These are phyloP conservation scores for Epinotia bilunana DNA, from an alignment of 2,888 invertebrate species.

Conservation along the genomic window DNA sequence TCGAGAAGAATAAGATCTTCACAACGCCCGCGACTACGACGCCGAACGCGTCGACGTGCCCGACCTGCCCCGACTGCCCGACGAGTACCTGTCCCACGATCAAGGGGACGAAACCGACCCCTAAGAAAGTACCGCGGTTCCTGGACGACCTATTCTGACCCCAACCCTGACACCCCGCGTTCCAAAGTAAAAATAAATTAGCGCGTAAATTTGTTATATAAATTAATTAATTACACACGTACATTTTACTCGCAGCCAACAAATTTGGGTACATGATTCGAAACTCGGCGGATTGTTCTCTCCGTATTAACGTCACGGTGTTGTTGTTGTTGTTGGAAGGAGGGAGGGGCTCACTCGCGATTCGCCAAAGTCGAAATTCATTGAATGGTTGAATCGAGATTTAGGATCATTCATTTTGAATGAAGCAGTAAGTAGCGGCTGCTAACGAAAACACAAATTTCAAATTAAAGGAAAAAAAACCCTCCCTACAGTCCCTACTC, in stretches of 20 bases:
- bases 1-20: constrained; percentile 1
- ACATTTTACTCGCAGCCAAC: neutral
- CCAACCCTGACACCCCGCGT: neutral
- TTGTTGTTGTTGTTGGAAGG: too few relatives aligned
- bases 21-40: neutral
- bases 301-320: too few relatives aligned
- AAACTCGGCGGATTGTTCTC: too few relatives aligned
- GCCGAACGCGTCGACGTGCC: neutral
- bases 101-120: too few relatives aligned
- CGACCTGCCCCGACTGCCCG: neutral
- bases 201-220: neutral
- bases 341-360: neutral
- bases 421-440: neutral
- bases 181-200: neutral
- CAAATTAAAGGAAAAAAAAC: too few relatives aligned
- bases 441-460: neutral
- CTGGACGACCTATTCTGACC: neutral
- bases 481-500: neutral
- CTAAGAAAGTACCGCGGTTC: too few relatives aligned
- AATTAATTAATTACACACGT: neutral
- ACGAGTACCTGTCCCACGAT: neutral
- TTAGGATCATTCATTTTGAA: neutral
- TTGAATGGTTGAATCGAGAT: too few relatives aligned
- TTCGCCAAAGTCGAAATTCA: too few relatives aligned
- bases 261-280: neutral